Percentiles rank a stretch among this genome's conserved stretches.
phyloP scores from a whole-genome alignment of 2,113 vertebrate species.

The Zosterops pallidus region DNA sequence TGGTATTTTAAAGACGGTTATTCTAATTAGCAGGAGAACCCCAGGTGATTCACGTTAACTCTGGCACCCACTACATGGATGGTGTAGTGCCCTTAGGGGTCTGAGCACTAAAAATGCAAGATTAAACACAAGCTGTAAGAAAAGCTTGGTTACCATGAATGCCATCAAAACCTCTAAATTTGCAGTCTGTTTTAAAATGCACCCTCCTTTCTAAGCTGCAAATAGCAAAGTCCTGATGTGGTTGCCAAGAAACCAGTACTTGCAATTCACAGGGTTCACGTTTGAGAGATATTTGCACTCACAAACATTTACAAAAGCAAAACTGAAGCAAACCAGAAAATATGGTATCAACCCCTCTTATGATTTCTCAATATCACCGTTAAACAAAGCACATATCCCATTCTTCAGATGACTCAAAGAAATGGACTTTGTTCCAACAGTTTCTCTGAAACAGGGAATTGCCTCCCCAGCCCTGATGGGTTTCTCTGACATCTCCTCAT shows the following conservation, averaged over 20 bases:
- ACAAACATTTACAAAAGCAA: constrained; percentile 7
- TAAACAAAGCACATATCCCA: neutral
- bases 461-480: neutral
- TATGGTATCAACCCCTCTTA: neutral
- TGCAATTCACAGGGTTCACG: neutral
- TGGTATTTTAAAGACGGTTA: neutral
- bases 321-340: neutral
- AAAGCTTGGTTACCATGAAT: neutral
- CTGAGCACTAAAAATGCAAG: neutral
- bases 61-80: neutral
- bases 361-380: neutral
- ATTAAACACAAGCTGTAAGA: neutral
- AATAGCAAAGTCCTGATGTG: constrained; percentile 32
- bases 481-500: neutral
- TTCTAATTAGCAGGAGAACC: neutral
- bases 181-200: neutral
- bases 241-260: constrained; percentile 57
- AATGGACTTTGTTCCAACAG: neutral
- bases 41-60: neutral
- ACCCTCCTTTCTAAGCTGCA: constrained; percentile 15
- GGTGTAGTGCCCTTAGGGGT: neutral
- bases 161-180: neutral
- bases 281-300: constrained; percentile 29
- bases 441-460: neutral
- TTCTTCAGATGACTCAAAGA: neutral